Percentiles rank a stretch among this genome's conserved stretches.
Conservation (phyloP, 1,140 invertebrate species). For the Chymomyza costata region DNA sequence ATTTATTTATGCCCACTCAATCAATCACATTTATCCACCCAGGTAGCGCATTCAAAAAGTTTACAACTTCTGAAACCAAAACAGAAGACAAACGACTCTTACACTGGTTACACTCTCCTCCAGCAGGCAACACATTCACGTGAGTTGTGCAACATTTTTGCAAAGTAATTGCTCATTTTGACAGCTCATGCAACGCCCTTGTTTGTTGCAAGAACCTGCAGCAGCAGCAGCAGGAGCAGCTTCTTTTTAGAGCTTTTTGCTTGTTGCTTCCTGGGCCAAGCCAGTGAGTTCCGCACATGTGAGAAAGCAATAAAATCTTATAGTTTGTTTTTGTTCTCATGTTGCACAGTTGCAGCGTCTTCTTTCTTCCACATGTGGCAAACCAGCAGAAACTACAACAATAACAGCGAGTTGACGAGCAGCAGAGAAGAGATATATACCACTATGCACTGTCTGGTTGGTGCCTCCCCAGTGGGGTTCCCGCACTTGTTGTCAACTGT, state of each 20-base stretch:
- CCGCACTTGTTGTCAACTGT: slow-evolving; percentile 49
- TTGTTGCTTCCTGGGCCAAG: too few species aligned
- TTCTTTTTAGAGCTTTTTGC: too few species aligned
- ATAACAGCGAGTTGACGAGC: slow-evolving; percentile 39
- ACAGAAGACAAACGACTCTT: slow-evolving; percentile 61
- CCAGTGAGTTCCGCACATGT: slow-evolving; percentile 58
- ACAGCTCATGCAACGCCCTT: slow-evolving; percentile 68
- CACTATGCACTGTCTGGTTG: too few species aligned
- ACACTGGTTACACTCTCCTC: too few species aligned
- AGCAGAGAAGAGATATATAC: too few species aligned
- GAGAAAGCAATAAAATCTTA: slow-evolving; percentile 69
- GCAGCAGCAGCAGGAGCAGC: too few species aligned
- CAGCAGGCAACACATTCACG: slow-evolving; percentile 43
- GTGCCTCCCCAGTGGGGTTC: too few species aligned
- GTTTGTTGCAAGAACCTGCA: slow-evolving; percentile 41
- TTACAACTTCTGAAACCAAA: too few species aligned
- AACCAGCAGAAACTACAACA: slow-evolving; percentile 55
- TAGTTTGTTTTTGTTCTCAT: slow-evolving; percentile 51
- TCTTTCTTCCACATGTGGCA: slow-evolving; percentile 65
- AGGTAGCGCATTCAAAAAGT: slow-evolving; percentile 44
- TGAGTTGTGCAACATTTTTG: slow-evolving; percentile 69
- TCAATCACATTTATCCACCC: too few species aligned
- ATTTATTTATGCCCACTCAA: too few species aligned
- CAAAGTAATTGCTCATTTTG: slow-evolving; percentile 73
- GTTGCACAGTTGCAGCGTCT: too few species aligned